These are phyloP conservation scores for Polia nebulosa DNA, from an alignment of 2,888 invertebrate species.

Conservation along the genomic window DNA sequence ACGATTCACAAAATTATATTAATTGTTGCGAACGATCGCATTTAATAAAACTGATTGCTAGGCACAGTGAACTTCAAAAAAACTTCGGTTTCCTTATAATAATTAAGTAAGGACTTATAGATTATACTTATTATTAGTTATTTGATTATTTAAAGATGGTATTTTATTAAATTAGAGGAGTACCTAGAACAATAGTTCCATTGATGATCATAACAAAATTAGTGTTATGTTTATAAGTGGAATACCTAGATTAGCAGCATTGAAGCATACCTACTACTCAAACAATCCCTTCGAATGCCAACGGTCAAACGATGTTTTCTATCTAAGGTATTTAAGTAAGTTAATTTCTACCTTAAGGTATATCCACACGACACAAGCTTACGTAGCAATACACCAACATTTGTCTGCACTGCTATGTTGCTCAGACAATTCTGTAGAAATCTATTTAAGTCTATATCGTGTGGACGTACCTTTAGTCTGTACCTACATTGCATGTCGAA, in stretches of 20 bases:
- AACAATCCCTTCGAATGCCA: not conserved
- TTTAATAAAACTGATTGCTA: not conserved
- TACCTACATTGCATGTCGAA: conserved; percentile 13
- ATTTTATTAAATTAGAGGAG: not conserved
- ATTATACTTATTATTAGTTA: too few species aligned
- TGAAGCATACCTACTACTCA: not conserved
- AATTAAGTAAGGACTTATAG: not conserved
- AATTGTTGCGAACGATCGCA: not conserved
- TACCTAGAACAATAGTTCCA: not conserved
- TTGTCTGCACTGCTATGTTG: too few species aligned
- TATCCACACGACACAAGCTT: too few species aligned
- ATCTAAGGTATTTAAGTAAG: too few species aligned
- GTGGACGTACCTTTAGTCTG: too few species aligned
- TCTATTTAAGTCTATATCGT: too few species aligned
- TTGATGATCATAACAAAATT: not conserved
- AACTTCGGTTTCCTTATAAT: not conserved
- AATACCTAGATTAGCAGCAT: too few species aligned
- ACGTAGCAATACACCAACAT: too few species aligned
- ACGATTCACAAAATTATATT: not conserved
- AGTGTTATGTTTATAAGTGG: not conserved
- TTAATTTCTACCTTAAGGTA: too few species aligned
- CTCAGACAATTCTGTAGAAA: too few species aligned
- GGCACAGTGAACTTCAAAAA: not conserved
- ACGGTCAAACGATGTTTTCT: not conserved
- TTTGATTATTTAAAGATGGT: too few species aligned